Percentiles rank a stretch among this genome's conserved stretches.
phyloP scores from a whole-genome alignment of 2,797 vertebrate species.

The Neosilurus hyrtlii region DNA sequence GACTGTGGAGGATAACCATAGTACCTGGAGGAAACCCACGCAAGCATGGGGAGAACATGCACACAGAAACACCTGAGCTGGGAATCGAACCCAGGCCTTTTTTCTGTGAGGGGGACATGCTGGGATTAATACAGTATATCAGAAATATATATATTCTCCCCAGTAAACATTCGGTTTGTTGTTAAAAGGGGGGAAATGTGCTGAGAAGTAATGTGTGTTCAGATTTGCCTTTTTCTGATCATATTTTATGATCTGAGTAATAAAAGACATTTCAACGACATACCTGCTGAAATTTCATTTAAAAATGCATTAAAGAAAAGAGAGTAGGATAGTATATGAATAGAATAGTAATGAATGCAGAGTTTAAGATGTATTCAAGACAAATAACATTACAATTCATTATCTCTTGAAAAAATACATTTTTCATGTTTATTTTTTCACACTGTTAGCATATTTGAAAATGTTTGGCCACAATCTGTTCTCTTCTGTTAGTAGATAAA shows the following conservation, averaged over 20 bases:
- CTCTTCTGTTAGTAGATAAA: conserved; percentile 23
- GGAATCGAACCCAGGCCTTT: too few relatives aligned
- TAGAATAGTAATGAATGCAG: neutral
- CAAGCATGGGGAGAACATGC: too few relatives aligned
- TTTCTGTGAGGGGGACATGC: too few relatives aligned
- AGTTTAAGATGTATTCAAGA: too few relatives aligned
- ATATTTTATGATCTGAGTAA: neutral
- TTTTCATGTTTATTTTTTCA: conserved; percentile 23
- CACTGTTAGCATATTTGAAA: neutral
- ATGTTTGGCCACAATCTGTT: neutral
- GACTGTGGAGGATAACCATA: too few relatives aligned
- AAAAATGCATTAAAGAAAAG: neutral
- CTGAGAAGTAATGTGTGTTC: neutral
- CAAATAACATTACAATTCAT: neutral
- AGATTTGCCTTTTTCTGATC: neutral
- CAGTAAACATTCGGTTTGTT: neutral
- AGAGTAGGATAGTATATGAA: too few relatives aligned
- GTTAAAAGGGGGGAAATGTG: neutral
- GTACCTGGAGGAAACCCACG: too few relatives aligned
- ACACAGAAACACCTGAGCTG: too few relatives aligned
- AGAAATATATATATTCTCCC: neutral
- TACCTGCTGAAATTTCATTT: neutral
- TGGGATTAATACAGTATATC: too few relatives aligned
- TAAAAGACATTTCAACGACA: neutral
- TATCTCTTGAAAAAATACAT: conserved; percentile 2